Percentiles rank a stretch among this genome's conserved stretches.
Evolutionary conservation across 2,888 invertebrate genomes (phyloP).

Genomic region (Bellardia bayeri): DNA sequence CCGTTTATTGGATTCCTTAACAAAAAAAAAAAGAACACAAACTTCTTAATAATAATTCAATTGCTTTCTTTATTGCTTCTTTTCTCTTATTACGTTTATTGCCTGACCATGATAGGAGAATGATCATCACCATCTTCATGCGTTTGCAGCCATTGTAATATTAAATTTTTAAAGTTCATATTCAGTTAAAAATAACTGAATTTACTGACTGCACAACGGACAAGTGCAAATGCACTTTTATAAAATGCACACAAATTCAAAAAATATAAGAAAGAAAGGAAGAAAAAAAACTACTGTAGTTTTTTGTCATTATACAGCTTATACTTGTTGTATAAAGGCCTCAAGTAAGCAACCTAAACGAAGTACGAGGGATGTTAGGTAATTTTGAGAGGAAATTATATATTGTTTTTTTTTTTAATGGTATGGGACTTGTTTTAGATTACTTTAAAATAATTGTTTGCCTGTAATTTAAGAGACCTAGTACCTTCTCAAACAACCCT

Average conservation of each 20-base stretch:
- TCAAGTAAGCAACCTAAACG: constrained; percentile 35
- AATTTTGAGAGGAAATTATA: background rate
- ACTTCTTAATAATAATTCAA: constrained; percentile 48
- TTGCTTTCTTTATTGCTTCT: constrained; percentile 41
- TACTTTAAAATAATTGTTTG: too few species aligned
- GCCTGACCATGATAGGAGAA: constrained; percentile 12
- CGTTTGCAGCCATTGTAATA: constrained; percentile 4
- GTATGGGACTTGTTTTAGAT: too few species aligned
- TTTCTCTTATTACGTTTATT: background rate
- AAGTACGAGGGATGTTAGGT: background rate
- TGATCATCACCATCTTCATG: constrained; percentile 1
- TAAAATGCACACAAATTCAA: constrained; percentile 42
- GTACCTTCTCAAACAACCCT: too few species aligned
- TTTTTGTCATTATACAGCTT: constrained; percentile 5
- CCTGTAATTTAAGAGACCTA: too few species aligned
- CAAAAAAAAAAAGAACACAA: background rate
- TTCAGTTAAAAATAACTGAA: constrained; percentile 55
- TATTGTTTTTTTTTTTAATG: too few species aligned
- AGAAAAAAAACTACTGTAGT: constrained; percentile 28
- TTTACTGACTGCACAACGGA: constrained; percentile 47
- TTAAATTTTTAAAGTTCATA: constrained; percentile 53
- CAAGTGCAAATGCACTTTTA: constrained; percentile 67
- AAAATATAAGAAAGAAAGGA: background rate
- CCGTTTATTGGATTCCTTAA: constrained; percentile 14
- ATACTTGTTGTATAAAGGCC: background rate